Evolutionary conservation across 2,113 vertebrate species (phyloP).

Genomic region (Centropus bengalensis): DNA sequence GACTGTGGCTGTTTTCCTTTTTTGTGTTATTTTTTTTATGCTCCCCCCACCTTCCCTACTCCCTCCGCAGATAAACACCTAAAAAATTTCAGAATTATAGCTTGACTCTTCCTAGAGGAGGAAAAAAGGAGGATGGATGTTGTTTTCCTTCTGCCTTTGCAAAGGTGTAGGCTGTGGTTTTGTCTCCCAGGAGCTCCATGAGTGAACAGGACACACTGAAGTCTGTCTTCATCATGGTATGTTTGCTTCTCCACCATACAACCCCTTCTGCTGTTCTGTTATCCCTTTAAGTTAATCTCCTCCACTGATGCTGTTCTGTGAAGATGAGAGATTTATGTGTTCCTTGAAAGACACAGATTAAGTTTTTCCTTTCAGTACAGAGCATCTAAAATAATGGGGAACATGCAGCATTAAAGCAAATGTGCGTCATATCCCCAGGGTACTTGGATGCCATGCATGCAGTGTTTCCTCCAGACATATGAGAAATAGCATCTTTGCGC

Average conservation of each 20-base stretch:
- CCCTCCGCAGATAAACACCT: neutral
- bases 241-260: neutral
- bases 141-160: constrained; percentile 5
- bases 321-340: neutral
- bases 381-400: constrained; percentile 32
- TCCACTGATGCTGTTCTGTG: neutral
- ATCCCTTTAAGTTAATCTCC: neutral
- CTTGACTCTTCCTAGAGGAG: neutral
- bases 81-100: neutral
- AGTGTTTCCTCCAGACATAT: constrained; percentile 43
- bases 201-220: neutral
- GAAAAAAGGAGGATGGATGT: neutral
- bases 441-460: neutral
- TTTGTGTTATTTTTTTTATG: neutral
- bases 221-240: neutral
- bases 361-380: constrained; percentile 10
- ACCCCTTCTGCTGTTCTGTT: neutral
- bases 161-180: neutral
- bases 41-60: no score
- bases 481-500: constrained; percentile 30
- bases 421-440: neutral
- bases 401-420: constrained; percentile 36
- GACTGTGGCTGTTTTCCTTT: neutral
- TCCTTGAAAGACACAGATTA: neutral
- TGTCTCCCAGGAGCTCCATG: neutral